A percentile compares a stretch with the other conserved stretches of the same genome.
phyloP scores from a whole-genome alignment of 2,888 invertebrate genomes.

The Fissipunctia ypsillon region DNA sequence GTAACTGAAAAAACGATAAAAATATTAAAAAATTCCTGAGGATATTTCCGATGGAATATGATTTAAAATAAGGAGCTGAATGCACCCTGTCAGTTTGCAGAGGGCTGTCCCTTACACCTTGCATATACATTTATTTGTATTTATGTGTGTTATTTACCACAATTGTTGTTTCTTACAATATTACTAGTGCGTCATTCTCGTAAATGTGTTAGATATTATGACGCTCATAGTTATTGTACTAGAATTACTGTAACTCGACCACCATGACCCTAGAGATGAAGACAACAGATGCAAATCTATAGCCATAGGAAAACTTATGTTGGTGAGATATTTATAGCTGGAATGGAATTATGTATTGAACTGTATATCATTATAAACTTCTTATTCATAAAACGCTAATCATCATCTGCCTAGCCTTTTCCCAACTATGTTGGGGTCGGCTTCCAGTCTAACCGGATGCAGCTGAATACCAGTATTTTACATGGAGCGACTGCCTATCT shows the following conservation, averaged over 20 bases:
- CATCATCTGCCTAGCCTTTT: no score
- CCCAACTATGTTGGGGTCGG: no score
- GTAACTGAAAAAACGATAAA: no score
- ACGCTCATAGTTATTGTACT: conserved; percentile 3
- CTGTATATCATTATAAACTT: not conserved
- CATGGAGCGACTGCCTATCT: no score
- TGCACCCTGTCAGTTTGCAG: no score
- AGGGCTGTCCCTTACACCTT: no score
- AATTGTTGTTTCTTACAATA: conserved; percentile 4
- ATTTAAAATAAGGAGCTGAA: no score
- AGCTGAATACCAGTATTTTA: no score
- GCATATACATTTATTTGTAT: no score
- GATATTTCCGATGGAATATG: no score
- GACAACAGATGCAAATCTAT: not conserved
- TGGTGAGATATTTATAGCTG: not conserved
- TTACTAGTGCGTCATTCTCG: conserved; percentile 7
- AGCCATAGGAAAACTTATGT: not conserved
- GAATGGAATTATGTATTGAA: not conserved
- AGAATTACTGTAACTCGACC: not conserved
- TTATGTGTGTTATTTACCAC: not conserved
- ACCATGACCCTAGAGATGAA: conserved; percentile 22
- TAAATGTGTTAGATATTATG: conserved; percentile 15
- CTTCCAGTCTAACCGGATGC: no score
- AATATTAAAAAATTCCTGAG: no score
- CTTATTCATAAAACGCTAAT: not conserved